Evolutionary conservation across 2,113 vertebrate species (phyloP).

Genomic region (Glareola pratincola): DNA sequence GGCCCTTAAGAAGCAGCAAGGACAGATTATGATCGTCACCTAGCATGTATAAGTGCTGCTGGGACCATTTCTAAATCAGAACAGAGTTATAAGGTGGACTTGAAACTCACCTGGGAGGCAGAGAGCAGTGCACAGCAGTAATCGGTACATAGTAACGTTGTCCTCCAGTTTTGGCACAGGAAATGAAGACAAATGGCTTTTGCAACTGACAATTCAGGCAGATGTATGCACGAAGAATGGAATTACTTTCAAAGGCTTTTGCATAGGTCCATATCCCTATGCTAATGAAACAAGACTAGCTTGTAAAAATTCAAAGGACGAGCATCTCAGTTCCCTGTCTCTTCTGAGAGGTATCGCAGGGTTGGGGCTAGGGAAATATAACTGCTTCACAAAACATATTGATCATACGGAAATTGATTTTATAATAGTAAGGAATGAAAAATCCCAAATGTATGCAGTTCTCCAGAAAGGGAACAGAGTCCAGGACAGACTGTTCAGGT

Average conservation of each 20-base stretch:
- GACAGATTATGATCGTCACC: background rate
- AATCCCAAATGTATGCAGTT: background rate
- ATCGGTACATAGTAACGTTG: background rate
- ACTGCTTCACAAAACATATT: background rate
- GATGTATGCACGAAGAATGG: background rate
- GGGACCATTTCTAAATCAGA: background rate
- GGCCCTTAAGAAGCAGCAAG: background rate
- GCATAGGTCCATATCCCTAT: rapidly evolving
- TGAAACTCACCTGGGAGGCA: background rate
- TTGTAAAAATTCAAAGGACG: background rate
- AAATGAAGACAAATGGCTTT: conserved; percentile 5
- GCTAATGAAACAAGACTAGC: background rate
- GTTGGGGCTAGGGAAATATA: background rate
- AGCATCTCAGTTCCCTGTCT: background rate
- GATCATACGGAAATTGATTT: background rate
- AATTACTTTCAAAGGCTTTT: background rate
- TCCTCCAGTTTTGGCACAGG: background rate
- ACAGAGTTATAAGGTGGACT: background rate
- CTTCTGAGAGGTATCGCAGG: background rate
- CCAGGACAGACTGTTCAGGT: background rate
- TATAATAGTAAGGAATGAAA: background rate
- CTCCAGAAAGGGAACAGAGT: background rate
- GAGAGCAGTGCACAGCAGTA: background rate
- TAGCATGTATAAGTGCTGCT: background rate
- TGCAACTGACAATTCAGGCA: background rate